phyloP scores from a whole-genome alignment of 2,113 vertebrate species.

The Leptobrachium leishanense region DNA sequence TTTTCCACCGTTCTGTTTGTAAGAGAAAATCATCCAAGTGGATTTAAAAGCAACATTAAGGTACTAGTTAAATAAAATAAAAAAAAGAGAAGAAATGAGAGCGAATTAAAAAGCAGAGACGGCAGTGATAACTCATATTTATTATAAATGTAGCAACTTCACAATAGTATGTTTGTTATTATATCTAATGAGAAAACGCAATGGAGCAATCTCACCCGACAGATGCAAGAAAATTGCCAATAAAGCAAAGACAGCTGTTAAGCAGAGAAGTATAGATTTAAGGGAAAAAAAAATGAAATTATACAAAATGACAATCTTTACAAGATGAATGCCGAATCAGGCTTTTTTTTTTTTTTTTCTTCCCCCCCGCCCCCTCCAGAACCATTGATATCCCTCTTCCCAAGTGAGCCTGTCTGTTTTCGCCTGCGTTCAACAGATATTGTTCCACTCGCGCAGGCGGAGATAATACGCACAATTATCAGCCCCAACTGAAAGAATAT shows the following conservation, averaged over 20 bases:
- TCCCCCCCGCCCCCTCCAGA: neutral
- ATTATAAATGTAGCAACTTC: slow-evolving; percentile 30
- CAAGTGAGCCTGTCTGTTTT: slow-evolving; percentile 25
- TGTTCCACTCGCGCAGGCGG: slow-evolving; percentile 1
- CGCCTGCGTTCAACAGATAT: slow-evolving; percentile 3
- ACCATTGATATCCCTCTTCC: slow-evolving; percentile 20
- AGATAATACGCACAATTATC: slow-evolving; percentile 35
- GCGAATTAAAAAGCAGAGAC: slow-evolving; percentile 1
- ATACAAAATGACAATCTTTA: slow-evolving; percentile 42
- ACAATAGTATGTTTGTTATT: slow-evolving; percentile 44
- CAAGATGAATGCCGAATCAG: slow-evolving; percentile 12
- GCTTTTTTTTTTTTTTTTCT: slow-evolving; percentile 9
- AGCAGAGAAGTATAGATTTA: slow-evolving; percentile 29
- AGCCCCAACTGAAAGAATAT: slow-evolving; percentile 8
- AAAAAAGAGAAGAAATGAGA: neutral
- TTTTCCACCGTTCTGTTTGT: neutral
- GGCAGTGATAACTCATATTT: slow-evolving; percentile 38
- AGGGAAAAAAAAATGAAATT: slow-evolving; percentile 31
- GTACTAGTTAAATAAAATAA: slow-evolving; percentile 21
- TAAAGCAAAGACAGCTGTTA: slow-evolving; percentile 47
- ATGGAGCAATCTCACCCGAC: slow-evolving; percentile 35
- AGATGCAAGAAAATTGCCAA: slow-evolving; percentile 47
- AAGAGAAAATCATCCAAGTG: neutral
- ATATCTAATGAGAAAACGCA: slow-evolving; percentile 40
- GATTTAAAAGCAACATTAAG: slow-evolving; percentile 7